Percentiles rank a stretch among this genome's conserved stretches.
These are phyloP conservation scores for Dyspetes luteomarginatus DNA, from an alignment of 2,888 invertebrate species.

Conservation along the genomic window DNA sequence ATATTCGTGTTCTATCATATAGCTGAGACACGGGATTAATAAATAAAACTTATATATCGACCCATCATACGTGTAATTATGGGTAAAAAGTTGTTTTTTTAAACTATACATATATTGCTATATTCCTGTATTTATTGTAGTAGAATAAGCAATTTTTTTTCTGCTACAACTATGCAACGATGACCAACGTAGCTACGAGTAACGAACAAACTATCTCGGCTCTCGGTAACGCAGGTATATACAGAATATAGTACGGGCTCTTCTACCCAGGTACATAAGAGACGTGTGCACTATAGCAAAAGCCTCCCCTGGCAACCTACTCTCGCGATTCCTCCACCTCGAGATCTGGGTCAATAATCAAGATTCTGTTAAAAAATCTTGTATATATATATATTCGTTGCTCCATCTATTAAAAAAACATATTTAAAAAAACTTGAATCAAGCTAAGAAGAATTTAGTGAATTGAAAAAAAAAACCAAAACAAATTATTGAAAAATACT, in stretches of 20 bases:
- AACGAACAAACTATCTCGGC: not conserved
- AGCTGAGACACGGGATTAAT: too few species aligned
- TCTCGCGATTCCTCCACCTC: not conserved
- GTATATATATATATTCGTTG: too few species aligned
- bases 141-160: not conserved
- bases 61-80: too few species aligned
- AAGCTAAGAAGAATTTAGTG: too few species aligned
- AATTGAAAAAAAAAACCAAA: too few species aligned
- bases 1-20: too few species aligned
- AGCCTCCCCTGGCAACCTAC: slow-evolving; percentile 8
- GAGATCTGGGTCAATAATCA: slow-evolving; percentile 51
- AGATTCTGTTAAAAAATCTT: not conserved
- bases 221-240: not conserved
- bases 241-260: not conserved
- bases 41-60: too few species aligned
- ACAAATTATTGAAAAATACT: too few species aligned
- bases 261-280: not conserved
- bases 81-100: too few species aligned
- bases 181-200: not conserved
- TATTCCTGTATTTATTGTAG: not conserved
- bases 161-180: not conserved
- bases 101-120: too few species aligned
- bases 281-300: not conserved
- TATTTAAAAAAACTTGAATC: too few species aligned
- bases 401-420: too few species aligned